Evolutionary conservation across 2,113 vertebrate species (phyloP).

Genomic region (Sorex araneus): DNA sequence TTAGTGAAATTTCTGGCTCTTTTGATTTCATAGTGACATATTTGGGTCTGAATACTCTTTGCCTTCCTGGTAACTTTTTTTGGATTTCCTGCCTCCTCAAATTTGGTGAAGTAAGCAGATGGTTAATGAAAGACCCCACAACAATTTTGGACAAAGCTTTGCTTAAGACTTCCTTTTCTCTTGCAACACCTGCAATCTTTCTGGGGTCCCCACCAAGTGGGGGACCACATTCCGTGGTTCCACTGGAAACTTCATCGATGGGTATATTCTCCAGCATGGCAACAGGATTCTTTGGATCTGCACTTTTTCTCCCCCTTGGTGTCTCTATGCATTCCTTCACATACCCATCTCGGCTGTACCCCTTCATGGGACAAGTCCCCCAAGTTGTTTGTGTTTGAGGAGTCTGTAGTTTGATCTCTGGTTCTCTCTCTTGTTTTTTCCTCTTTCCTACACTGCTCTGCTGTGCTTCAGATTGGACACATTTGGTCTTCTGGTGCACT

Average conservation of each 20-base stretch:
- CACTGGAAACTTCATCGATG: neutral
- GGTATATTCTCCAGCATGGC: neutral
- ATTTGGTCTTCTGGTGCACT: neutral
- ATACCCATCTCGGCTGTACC: slow-evolving; percentile 21
- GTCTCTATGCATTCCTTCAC: slow-evolving; percentile 15
- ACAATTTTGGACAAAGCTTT: neutral
- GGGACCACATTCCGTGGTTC: neutral
- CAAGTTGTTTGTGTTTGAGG: neutral
- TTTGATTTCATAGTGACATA: slow-evolving; percentile 36
- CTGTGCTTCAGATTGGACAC: neutral
- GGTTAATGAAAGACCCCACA: neutral
- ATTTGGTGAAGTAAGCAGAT: neutral
- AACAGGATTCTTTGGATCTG: neutral
- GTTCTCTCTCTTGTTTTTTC: slow-evolving; percentile 4
- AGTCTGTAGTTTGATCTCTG: neutral
- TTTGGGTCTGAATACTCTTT: neutral
- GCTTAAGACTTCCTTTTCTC: slow-evolving; percentile 39
- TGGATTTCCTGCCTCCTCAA: slow-evolving; percentile 21
- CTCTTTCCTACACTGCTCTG: neutral
- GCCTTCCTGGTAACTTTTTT: neutral
- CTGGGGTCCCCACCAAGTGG: neutral
- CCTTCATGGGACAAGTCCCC: no score
- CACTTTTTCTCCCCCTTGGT: neutral
- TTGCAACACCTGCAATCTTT: neutral
- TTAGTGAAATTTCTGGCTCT: neutral